Conservation (phyloP, 2,888 invertebrate species). For the Luperina nickerlii region DNA sequence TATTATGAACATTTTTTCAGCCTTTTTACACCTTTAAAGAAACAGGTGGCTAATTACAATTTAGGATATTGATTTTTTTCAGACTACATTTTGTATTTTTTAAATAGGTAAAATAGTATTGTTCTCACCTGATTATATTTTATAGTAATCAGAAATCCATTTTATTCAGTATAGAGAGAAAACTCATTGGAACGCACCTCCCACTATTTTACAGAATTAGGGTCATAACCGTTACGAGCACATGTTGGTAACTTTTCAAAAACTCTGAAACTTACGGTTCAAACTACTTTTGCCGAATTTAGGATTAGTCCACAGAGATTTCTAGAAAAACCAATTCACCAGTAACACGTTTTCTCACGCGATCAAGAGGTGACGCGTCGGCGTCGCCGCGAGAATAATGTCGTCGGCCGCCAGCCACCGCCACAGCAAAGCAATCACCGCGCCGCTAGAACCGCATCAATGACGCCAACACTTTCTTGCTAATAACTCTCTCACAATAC, state of each 20-base stretch:
- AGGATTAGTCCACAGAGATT: conserved; percentile 65
- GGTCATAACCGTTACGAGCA: conserved; percentile 68
- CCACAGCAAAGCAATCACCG: conserved; percentile 78
- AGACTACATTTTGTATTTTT: not conserved
- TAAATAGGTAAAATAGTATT: not conserved
- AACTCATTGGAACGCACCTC: conserved; percentile 39
- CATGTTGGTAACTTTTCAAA: conserved; percentile 61
- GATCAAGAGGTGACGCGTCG: conserved; percentile 84
- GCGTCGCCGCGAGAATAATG: conserved; percentile 82
- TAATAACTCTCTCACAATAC: conserved; percentile 63
- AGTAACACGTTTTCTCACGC: conserved; percentile 82
- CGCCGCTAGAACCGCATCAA: conserved; percentile 77
- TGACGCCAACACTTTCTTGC: conserved; percentile 83
- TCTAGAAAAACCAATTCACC: conserved; percentile 81
- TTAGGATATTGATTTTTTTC: conserved; percentile 27
- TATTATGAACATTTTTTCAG: not conserved
- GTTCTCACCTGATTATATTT: conserved; percentile 42
- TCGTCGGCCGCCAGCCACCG: conserved; percentile 81
- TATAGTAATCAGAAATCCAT: conserved; percentile 25
- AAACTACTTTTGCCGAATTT: conserved; percentile 47
- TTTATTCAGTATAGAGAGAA: not conserved
- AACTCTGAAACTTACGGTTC: conserved; percentile 37
- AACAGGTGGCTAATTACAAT: conserved; percentile 39
- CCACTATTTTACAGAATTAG: conserved; percentile 51
- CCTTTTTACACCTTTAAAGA: not conserved